Evolutionary conservation across 2,888 invertebrate genomes (phyloP).

Genomic region (Pelosia muscerda): DNA sequence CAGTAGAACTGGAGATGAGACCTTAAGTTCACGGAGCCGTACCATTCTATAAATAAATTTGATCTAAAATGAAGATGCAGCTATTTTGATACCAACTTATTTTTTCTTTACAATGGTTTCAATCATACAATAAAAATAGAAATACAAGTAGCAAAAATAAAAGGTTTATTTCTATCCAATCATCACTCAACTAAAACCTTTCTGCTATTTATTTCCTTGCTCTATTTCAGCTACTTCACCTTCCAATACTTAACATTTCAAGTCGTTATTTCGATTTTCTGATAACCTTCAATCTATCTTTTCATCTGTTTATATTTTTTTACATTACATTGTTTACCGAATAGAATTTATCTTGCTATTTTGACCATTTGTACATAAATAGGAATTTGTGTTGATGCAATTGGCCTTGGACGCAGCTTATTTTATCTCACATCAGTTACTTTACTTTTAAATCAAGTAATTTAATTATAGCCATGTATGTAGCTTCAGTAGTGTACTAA

Average conservation of each 20-base stretch:
- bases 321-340: slow-evolving; percentile 3
- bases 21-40: too few species aligned
- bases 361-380: slow-evolving; percentile 6
- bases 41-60: too few species aligned
- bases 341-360: slow-evolving; percentile 12
- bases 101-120: neutral
- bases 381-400: neutral
- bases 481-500: neutral
- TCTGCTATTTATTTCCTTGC: slow-evolving; percentile 1
- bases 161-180: slow-evolving; percentile 1
- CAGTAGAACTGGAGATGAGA: too few species aligned
- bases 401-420: neutral
- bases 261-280: slow-evolving; percentile 7
- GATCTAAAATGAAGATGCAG: neutral
- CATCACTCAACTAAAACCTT: slow-evolving; percentile 4
- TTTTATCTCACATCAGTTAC: neutral
- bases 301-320: slow-evolving; percentile 10
- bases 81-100: neutral
- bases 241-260: slow-evolving; percentile 8
- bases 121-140: neutral
- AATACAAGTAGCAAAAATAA: neutral
- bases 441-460: neutral
- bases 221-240: neutral
- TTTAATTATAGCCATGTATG: neutral
- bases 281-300: slow-evolving; percentile 18